Evolutionary conservation across 2,888 invertebrate genomes (phyloP).

Genomic region (Ferdinandea cuprea): DNA sequence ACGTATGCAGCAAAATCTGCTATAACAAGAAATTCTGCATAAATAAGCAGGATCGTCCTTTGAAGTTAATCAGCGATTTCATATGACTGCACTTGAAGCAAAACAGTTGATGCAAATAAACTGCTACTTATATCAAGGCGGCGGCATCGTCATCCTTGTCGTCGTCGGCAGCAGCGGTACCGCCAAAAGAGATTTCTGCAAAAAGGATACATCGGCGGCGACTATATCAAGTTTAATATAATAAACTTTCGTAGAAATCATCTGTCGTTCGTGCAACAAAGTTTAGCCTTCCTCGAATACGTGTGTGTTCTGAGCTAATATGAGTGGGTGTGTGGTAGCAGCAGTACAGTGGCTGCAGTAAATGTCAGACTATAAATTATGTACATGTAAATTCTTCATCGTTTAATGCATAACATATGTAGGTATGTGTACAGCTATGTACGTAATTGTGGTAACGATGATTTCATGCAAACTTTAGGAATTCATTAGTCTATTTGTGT

Average conservation of each 20-base stretch:
- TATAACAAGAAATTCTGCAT: constrained; percentile 50
- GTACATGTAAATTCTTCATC: constrained; percentile 66
- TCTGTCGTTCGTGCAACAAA: constrained; percentile 42
- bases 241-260: constrained; percentile 56
- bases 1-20: constrained; percentile 13
- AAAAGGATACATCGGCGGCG: constrained; percentile 29
- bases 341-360: constrained; percentile 51
- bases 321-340: constrained; percentile 4
- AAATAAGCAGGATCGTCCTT: constrained; percentile 64
- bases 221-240: constrained; percentile 70
- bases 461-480: constrained; percentile 61
- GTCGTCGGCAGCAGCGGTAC: not conserved
- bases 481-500: too few species aligned
- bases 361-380: constrained; percentile 71
- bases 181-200: constrained; percentile 27
- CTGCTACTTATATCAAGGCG: constrained; percentile 36
- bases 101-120: constrained; percentile 72
- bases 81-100: constrained; percentile 68
- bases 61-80: constrained; percentile 72
- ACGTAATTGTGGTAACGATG: constrained; percentile 45
- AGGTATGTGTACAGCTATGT: constrained; percentile 6
- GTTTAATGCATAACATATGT: constrained; percentile 61
- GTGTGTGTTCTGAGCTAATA: not conserved
- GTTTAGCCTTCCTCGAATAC: constrained; percentile 36
- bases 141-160: not conserved